Evolutionary conservation across 2,888 invertebrate genomes (phyloP), one percentile per base, ranked within the genome.

Genomic region (Mamestra brassicae): DNA sequence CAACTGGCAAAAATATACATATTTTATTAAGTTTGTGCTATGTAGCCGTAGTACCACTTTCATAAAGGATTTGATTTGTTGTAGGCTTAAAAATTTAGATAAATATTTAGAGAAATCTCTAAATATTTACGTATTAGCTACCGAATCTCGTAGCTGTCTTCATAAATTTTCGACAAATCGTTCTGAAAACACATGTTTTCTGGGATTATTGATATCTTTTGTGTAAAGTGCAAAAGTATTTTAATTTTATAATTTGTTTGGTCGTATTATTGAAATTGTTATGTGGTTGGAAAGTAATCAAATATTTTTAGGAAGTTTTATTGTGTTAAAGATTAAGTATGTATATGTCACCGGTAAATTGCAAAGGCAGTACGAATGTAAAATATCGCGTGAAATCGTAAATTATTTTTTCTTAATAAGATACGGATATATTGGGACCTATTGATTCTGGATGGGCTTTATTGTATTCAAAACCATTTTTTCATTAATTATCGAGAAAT

Each of bases 81-180:
- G 50, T 76, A 84, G 80, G 85, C 83, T 80, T 75, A 72, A 80
- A 75, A 74, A 73, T 68, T 73, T 58, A 57, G 54, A 70, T 81
- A 77, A 85, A 81, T 84, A 80, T 87, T 78, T 78, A 71, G 74
- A 70, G 75, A 60, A 47, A 66, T 66, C 50, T 81, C 70, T 79
- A 86, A 86, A 87, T 85, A 87, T 85, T 85, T 86, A 85, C 77
- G 58, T 58, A 78, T 78, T 57, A 47, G 76, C 80, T 74, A 81
- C 81, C 73, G 76, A 83, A 80, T 76, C 72, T 68, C 76, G 69
- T 86, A 76, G 60, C 80, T 81, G 83, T 83, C 85, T 83, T 74
- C 66, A 87, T 87, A 86, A 78, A 80, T 85, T 74, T 66, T 65
- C 61, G 38, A 78, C 63, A 74, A 83, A 87, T 81, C 65, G 80